Evolutionary conservation across 2,797 vertebrate genomes (phyloP).

Genomic region (Malurus leucopterus): DNA sequence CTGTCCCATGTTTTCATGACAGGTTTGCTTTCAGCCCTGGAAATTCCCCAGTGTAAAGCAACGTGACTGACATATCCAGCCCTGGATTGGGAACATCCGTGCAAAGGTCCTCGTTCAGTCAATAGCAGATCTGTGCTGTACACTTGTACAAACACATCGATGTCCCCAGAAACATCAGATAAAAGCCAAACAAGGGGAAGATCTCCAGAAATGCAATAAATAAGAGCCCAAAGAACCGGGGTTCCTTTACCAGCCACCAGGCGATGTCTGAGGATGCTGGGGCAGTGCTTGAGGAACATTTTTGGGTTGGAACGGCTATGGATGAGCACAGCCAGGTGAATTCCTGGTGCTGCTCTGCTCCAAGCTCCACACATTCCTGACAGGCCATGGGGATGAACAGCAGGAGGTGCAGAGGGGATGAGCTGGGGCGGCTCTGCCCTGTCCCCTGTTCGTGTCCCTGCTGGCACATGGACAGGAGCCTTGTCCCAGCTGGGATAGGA

Average conservation of each 20-base stretch:
- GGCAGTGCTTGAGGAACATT: not conserved
- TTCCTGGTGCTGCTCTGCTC: not conserved
- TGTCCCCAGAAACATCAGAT: not conserved
- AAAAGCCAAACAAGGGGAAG: not conserved
- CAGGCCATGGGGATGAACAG: not conserved
- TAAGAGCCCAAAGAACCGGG: too few species aligned
- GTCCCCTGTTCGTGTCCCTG: not conserved
- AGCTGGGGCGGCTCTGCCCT: not conserved
- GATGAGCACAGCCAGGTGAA: fast-evolving
- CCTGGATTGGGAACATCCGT: not conserved
- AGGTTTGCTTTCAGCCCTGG: not conserved
- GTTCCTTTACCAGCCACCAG: not conserved
- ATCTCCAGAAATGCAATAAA: not conserved
- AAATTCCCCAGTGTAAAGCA: not conserved
- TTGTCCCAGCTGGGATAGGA: not conserved
- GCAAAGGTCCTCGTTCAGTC: not conserved
- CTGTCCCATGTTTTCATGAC: not conserved
- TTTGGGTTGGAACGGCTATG: not conserved
- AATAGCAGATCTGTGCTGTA: not conserved
- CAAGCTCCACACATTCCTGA: not conserved
- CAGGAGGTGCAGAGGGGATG: fast-evolving
- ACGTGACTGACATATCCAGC: not conserved
- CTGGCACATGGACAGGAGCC: fast-evolving
- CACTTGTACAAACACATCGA: not conserved
- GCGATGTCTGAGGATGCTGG: not conserved